Percentiles rank a stretch among this genome's conserved stretches.
These are phyloP conservation scores for Schizothorax lantsangensis DNA, from an alignment of 2,797 vertebrate species.

Conservation along the genomic window DNA sequence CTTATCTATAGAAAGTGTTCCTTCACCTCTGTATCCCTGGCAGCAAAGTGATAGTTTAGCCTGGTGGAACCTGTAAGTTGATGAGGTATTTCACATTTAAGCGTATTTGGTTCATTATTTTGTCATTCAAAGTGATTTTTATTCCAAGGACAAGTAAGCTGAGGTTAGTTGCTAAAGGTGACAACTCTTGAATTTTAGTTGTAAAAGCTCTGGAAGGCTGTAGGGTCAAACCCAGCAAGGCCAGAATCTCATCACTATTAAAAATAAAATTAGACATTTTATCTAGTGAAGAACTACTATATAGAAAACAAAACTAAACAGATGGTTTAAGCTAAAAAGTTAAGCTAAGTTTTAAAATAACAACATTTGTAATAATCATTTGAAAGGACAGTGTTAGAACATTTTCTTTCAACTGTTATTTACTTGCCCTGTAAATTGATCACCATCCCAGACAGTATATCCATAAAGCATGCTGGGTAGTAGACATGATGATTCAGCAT, in stretches of 20 bases:
- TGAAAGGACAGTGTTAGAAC: no score
- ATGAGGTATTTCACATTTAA: constrained; percentile 31
- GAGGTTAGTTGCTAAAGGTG: background rate
- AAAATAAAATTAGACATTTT: background rate
- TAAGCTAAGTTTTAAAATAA: background rate
- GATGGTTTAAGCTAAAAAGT: background rate
- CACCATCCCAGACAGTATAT: background rate
- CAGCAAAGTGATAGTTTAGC: constrained; percentile 56
- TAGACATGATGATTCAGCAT: constrained; percentile 21
- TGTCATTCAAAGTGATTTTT: background rate
- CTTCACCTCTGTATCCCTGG: constrained; percentile 57
- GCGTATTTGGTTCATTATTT: background rate
- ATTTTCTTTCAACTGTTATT: background rate
- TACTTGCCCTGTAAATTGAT: background rate
- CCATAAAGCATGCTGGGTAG: background rate
- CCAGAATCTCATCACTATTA: background rate
- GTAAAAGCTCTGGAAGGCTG: background rate
- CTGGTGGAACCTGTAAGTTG: constrained; percentile 47
- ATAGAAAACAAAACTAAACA: background rate
- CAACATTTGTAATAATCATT: background rate
- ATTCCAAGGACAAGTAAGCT: background rate
- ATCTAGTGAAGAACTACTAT: background rate
- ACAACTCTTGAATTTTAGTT: background rate
- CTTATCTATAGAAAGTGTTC: constrained; percentile 61
- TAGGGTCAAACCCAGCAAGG: background rate